A percentile compares a stretch with the other conserved stretches of the same genome.
Conservation (phyloP, 2,797 vertebrate species). For the Urocyon cinereoargenteus region DNA sequence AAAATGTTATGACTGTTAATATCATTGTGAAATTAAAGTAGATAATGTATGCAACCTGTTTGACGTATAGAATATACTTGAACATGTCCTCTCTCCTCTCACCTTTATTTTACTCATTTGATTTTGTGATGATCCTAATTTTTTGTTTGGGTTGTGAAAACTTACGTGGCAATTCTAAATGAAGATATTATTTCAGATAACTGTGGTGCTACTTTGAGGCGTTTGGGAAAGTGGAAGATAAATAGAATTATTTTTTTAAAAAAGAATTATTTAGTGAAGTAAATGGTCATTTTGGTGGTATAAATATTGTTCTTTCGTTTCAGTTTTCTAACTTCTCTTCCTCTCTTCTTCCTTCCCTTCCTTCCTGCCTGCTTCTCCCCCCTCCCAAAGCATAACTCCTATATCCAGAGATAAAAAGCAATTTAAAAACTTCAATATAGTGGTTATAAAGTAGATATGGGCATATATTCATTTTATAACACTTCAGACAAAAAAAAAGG, state of each 20-base stretch:
- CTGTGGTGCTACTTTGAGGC: neutral
- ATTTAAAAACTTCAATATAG: neutral
- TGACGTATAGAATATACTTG: neutral
- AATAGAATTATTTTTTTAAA: neutral
- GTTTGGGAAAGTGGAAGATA: neutral
- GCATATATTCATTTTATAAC: neutral
- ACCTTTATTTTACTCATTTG: slow-evolving; percentile 5
- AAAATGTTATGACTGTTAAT: neutral
- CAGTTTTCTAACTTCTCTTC: neutral
- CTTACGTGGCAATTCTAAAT: neutral
- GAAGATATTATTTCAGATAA: neutral
- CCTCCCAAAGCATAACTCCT: neutral
- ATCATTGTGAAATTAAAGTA: slow-evolving; percentile 14
- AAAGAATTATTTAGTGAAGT: neutral
- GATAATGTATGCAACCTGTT: neutral
- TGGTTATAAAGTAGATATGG: neutral
- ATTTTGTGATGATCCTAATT: neutral
- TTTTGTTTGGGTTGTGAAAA: slow-evolving; percentile 22
- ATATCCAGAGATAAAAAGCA: neutral
- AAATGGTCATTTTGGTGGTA: neutral
- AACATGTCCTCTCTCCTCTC: neutral
- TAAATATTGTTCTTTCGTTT: neutral
- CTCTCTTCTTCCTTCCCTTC: neutral
- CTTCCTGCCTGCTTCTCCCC: neutral
- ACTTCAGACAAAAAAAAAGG: neutral